Evolutionary conservation across 2,113 vertebrate species (phyloP).

Genomic region (Trematocara marginatum): DNA sequence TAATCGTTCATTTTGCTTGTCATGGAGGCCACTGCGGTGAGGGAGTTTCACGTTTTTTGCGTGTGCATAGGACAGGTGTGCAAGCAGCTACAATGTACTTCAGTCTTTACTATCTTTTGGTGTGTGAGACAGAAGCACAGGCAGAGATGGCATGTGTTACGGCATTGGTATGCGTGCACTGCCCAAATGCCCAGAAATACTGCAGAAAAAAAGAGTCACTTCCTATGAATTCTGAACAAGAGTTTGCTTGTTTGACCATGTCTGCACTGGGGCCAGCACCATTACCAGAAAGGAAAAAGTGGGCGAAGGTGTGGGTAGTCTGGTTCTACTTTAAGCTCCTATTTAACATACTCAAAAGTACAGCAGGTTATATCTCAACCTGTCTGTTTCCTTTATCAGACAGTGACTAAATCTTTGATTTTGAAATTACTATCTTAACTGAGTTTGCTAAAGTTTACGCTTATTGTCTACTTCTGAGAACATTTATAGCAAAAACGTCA

Average conservation of each 20-base stretch:
- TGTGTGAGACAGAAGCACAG: background rate
- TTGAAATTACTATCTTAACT: background rate
- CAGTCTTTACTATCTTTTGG: background rate
- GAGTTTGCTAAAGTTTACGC: background rate
- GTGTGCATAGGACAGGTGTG: background rate
- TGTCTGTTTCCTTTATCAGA: background rate
- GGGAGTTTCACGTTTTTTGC: background rate
- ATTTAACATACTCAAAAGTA: background rate
- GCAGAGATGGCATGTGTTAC: background rate
- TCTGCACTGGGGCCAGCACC: background rate
- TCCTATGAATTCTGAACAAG: slow-evolving; percentile 21
- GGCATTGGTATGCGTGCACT: background rate
- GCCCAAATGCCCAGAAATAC: background rate
- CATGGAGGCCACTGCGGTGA: slow-evolving; percentile 7
- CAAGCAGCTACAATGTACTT: background rate
- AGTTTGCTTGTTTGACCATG: background rate
- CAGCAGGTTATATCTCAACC: background rate
- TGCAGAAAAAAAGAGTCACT: background rate
- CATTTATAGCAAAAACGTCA: background rate
- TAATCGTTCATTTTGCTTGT: slow-evolving; percentile 14
- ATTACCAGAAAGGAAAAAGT: slow-evolving; percentile 1
- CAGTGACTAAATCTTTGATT: background rate
- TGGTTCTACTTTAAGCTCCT: background rate
- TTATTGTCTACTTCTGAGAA: background rate
- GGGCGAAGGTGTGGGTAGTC: background rate